Base-by-base conservation (phyloP, 2,888 invertebrate species). In the Disparrhopalites patrizii region DNA sequence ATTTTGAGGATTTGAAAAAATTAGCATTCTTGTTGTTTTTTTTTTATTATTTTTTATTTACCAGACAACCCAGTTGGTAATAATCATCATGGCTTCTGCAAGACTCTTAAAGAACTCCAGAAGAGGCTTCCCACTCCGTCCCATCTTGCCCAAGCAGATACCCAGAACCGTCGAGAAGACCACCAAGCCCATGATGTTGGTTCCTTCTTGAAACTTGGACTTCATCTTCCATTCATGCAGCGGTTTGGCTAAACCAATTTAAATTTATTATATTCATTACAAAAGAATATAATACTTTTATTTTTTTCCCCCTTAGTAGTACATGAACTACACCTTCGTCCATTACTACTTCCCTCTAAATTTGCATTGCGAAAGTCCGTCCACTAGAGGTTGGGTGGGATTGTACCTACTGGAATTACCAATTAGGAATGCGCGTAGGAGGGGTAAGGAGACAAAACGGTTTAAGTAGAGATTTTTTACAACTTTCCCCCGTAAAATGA, bases 1-100 rank as follows among this genome's bases (percentile, higher is more conserved):
- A n/a, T n/a, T n/a, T n/a, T n/a, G n/a, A n/a, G n/a, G n/a, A n/a
- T n/a, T n/a, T n/a, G n/a, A n/a, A n/a, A n/a, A n/a, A n/a, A n/a
- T n/a, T n/a, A n/a, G n/a, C n/a, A n/a, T n/a, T n/a, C n/a, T n/a
- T n/a, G n/a, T n/a, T n/a, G n/a, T n/a, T n/a, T n/a, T n/a, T n/a
- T n/a, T n/a, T n/a, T n/a, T n/a, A n/a, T n/a, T n/a, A n/a, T n/a
- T n/a, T n/a, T n/a, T n/a, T 47, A 61, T 81, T 83, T 79, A 93
- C 94, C 95, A 96, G 79, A 98, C 95, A 72, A 97, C 95, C 88
- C 94, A 91, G 67, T 90, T 88, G 66, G 98, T 96, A 71, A 98
- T 93, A 66, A 89, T 87, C 96, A 98, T 97, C 87, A 94, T 93
- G 28, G 93, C 92, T 77, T 95, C 93, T 20, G 93, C 91, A 15